Percentiles rank a stretch among this genome's conserved stretches.
phyloP scores from a whole-genome alignment of 2,797 vertebrate genomes.

The Gastrophryne carolinensis region DNA sequence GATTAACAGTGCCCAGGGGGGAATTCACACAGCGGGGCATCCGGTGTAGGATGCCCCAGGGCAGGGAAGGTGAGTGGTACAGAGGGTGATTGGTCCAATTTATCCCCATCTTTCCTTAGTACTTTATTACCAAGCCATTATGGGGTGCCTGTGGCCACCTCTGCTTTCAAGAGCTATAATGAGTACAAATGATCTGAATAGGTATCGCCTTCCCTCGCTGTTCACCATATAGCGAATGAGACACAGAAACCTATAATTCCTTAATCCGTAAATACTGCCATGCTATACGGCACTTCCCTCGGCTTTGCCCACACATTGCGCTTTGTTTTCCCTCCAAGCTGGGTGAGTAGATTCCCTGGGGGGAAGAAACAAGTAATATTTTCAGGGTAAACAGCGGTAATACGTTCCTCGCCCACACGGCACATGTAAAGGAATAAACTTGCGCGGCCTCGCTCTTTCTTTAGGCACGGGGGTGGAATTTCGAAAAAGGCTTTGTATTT shows the following conservation, averaged over 20 bases:
- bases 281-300: neutral
- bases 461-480: slow-evolving; percentile 13
- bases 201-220: neutral
- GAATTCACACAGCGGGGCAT: too few relatives aligned
- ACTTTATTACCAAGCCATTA: neutral
- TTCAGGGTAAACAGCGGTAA: slow-evolving; percentile 41
- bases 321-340: neutral
- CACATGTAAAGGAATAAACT: slow-evolving; percentile 33
- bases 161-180: neutral
- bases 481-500: neutral
- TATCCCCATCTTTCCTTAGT: too few relatives aligned
- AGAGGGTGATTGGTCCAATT: too few relatives aligned
- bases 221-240: neutral
- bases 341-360: slow-evolving; percentile 25
- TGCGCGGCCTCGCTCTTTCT: neutral
- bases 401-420: slow-evolving; percentile 25
- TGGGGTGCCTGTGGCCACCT: neutral
- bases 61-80: too few relatives aligned
- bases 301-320: neutral
- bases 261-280: neutral
- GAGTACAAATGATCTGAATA: neutral
- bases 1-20: too few relatives aligned
- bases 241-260: slow-evolving; percentile 26
- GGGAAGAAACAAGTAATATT: slow-evolving; percentile 30
- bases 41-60: too few relatives aligned